These are phyloP conservation scores for Cephonodes hylas DNA, from an alignment of 2,888 invertebrate genomes.

Conservation along the genomic window DNA sequence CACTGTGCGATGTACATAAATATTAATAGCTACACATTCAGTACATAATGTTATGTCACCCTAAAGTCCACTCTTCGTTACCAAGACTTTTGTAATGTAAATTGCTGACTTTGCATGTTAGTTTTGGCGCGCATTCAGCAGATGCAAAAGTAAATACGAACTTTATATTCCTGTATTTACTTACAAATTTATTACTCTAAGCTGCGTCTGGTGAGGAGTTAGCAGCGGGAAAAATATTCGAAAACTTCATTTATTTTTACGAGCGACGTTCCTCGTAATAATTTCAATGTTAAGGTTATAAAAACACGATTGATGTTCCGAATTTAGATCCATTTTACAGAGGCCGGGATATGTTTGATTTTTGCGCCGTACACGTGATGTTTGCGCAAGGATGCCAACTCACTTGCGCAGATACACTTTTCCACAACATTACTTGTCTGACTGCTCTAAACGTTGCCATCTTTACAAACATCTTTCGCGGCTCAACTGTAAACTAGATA, in stretches of 20 bases:
- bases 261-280: constrained; percentile 35
- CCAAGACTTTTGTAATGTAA: neutral
- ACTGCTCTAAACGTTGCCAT: neutral
- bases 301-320: constrained; percentile 41
- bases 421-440: neutral
- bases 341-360: constrained; percentile 16
- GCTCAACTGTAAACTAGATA: neutral
- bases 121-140: constrained; percentile 11
- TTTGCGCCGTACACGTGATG: constrained; percentile 16
- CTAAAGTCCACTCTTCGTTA: neutral
- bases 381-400: constrained; percentile 18
- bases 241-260: constrained; percentile 40
- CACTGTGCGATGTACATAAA: no score
- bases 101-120: neutral
- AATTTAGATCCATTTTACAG: constrained; percentile 35
- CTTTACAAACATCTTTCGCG: neutral
- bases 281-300: constrained; percentile 45
- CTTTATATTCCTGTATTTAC: constrained; percentile 21
- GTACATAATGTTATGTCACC: neutral
- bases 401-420: constrained; percentile 5
- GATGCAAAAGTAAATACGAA: constrained; percentile 25
- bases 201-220: constrained; percentile 30
- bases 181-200: constrained; percentile 24
- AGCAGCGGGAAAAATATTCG: constrained; percentile 17
- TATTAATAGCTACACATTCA: neutral